A percentile compares a stretch with the other conserved stretches of the same genome.
Conservation (phyloP, 2,888 invertebrate genomes). For the Callosobruchus maculatus region DNA sequence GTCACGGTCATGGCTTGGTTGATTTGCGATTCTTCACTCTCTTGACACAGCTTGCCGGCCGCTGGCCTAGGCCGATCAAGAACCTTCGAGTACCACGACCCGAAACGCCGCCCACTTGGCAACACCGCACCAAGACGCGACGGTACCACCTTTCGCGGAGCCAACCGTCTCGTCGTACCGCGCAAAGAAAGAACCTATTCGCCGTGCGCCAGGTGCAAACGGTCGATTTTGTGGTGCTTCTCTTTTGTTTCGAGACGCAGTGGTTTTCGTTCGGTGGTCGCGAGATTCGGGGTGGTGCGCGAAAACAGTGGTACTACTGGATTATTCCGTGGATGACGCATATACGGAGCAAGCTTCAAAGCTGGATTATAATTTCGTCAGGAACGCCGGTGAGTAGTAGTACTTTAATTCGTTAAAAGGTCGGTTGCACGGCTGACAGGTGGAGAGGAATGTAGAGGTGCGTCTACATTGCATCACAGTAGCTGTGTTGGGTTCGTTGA, state of each 20-base stretch:
- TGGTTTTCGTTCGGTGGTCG: background rate
- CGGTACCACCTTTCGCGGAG: conserved; percentile 7
- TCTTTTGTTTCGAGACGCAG: conserved; percentile 13
- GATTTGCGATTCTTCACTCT: no score
- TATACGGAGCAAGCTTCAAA: conserved; percentile 6
- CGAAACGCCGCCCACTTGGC: conserved; percentile 3
- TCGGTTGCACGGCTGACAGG: background rate
- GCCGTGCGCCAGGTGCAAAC: conserved; percentile 22
- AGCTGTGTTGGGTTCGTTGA: no score
- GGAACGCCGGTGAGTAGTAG: conserved; percentile 10
- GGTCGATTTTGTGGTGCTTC: conserved; percentile 10
- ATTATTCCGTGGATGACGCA: background rate
- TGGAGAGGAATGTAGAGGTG: background rate
- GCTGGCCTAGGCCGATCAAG: background rate
- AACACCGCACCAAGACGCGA: conserved; percentile 12
- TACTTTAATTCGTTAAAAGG: background rate
- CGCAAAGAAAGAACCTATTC: background rate
- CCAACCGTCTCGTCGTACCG: background rate
- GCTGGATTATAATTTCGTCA: conserved; percentile 10
- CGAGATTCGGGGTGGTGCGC: background rate
- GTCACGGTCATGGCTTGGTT: no score
- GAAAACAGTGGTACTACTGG: background rate
- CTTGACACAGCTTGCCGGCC: no score
- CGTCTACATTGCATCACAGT: no score
- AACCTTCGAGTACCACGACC: background rate